Conservation (phyloP, 2,113 vertebrate genomes). For the Thunnus maccoyii region DNA sequence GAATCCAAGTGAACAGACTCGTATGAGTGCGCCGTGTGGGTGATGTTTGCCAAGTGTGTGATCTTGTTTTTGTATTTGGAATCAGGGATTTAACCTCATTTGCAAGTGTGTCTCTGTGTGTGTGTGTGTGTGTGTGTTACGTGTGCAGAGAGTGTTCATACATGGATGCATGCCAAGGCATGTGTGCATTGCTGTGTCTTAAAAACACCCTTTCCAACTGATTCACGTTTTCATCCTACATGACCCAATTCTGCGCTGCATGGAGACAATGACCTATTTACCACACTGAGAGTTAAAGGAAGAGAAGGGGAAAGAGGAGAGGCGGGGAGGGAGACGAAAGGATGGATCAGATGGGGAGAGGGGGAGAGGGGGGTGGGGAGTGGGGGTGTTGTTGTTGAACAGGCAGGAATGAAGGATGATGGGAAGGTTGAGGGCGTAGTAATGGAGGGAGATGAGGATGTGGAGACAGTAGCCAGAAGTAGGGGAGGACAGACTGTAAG, state of each 20-base stretch:
- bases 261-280: constrained; percentile 77
- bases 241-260: constrained; percentile 72
- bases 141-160: background rate
- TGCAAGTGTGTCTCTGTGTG: constrained; percentile 18
- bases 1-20: constrained; percentile 43
- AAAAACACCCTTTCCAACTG: constrained; percentile 47
- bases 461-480: constrained; percentile 12
- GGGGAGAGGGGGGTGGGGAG: background rate
- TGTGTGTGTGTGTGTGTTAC: constrained; percentile 20
- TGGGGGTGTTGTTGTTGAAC: constrained; percentile 14
- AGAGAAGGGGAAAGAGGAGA: constrained; percentile 11
- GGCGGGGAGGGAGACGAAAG: background rate
- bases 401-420: constrained; percentile 30
- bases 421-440: background rate
- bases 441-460: constrained; percentile 12
- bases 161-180: background rate
- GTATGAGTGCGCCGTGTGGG: constrained; percentile 15
- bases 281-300: constrained; percentile 45
- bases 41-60: constrained; percentile 17
- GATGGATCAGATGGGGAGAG: constrained; percentile 36
- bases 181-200: constrained; percentile 26
- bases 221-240: constrained; percentile 62
- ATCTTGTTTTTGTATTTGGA: constrained; percentile 40
- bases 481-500: background rate
- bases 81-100: constrained; percentile 66